A percentile compares a stretch with the other conserved stretches of the same genome.
These are phyloP conservation scores for Bothrops alternatus DNA, from an alignment of 2,797 vertebrate species.

Conservation along the genomic window DNA sequence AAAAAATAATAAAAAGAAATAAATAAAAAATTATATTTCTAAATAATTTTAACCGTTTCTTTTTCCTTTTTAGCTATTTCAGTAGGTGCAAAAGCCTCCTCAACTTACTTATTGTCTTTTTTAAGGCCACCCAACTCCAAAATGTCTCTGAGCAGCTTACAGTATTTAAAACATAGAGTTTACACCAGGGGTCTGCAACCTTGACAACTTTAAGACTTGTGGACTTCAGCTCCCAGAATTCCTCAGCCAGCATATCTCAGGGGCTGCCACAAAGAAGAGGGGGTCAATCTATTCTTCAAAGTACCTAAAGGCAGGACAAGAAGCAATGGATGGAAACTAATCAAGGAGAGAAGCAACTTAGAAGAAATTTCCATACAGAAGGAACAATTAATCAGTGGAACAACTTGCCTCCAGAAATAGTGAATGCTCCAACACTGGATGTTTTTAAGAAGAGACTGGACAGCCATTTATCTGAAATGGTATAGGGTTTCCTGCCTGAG, in stretches of 20 bases:
- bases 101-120: background rate
- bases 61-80: background rate
- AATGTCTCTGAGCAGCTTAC: background rate
- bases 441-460: background rate
- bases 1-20: background rate
- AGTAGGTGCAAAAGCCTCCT: background rate
- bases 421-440: background rate
- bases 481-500: background rate
- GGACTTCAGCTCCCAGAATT: too few relatives aligned
- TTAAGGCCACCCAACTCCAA: background rate
- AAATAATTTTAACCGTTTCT: background rate
- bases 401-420: too few relatives aligned
- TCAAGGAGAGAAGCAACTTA: too few relatives aligned
- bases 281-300: too few relatives aligned
- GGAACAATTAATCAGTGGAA: too few relatives aligned
- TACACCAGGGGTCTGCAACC: background rate
- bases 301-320: too few relatives aligned
- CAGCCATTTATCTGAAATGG: background rate
- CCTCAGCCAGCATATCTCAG: too few relatives aligned
- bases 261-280: too few relatives aligned
- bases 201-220: too few relatives aligned
- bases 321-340: too few relatives aligned
- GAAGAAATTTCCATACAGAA: too few relatives aligned
- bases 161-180: background rate
- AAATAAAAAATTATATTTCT: background rate